Evolutionary conservation across 2,888 invertebrate genomes (phyloP).

Genomic region (Quadriops clusia): DNA sequence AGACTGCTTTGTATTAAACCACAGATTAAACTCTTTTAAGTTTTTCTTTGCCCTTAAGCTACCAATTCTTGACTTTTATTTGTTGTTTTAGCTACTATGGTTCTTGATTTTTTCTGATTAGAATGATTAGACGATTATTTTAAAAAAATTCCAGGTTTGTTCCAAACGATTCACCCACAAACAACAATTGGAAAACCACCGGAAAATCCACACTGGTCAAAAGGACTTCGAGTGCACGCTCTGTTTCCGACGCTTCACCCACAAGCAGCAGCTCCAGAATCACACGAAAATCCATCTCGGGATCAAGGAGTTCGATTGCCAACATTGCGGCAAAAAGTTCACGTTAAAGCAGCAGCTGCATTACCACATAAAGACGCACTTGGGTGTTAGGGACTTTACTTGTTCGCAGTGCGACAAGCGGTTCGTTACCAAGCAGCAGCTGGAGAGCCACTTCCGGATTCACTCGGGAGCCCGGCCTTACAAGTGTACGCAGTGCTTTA

Average conservation of each 20-base stretch:
- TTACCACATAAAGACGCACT: conserved; percentile 14
- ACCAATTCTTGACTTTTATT: too few species aligned
- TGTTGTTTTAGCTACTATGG: too few species aligned
- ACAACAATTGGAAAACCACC: conserved; percentile 20
- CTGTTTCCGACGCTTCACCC: conserved; percentile 21
- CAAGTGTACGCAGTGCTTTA: too few species aligned
- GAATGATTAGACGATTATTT: too few species aligned
- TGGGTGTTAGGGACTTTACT: conserved; percentile 6
- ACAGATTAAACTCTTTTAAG: too few species aligned
- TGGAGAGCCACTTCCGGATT: not conserved
- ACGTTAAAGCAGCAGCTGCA: conserved; percentile 14
- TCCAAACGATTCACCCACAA: conserved; percentile 20
- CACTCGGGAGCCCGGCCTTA: too few species aligned
- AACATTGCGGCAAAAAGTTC: conserved; percentile 13
- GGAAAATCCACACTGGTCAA: conserved; percentile 16
- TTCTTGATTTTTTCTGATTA: too few species aligned
- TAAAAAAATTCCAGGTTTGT: too few species aligned
- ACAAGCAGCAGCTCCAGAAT: conserved; percentile 22
- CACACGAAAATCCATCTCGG: conserved; percentile 17
- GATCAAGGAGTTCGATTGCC: conserved; percentile 16
- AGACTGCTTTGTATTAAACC: too few species aligned
- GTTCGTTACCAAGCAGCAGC: conserved; percentile 2
- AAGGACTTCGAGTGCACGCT: conserved; percentile 18
- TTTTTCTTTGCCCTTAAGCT: too few species aligned
- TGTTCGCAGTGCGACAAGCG: not conserved